A percentile compares a stretch with the other conserved stretches of the same genome.
phyloP scores from a whole-genome alignment of 2,113 vertebrate genomes.

The Mormyrus iriodes region DNA sequence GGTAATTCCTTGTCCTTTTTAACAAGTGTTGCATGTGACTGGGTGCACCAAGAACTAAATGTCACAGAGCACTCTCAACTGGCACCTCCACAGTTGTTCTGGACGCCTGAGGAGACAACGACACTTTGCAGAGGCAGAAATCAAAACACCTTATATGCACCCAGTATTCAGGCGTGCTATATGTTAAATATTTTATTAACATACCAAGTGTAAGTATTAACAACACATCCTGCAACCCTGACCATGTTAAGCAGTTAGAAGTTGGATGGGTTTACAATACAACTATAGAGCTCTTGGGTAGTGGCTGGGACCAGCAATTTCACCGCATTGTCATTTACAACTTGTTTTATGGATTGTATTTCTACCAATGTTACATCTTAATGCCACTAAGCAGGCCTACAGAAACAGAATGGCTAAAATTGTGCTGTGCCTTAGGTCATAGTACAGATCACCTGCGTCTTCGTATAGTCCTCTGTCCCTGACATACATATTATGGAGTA shows the following conservation, averaged over 20 bases:
- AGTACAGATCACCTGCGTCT: background rate
- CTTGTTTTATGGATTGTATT: background rate
- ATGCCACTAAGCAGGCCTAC: background rate
- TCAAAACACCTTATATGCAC: background rate
- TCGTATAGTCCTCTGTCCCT: background rate
- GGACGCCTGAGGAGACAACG: background rate
- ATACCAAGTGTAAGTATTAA: background rate
- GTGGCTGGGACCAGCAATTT: background rate
- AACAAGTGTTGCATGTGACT: background rate
- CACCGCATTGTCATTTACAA: background rate
- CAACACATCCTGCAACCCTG: background rate
- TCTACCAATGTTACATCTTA: background rate
- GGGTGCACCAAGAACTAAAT: background rate
- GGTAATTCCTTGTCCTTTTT: background rate
- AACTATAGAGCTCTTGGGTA: background rate
- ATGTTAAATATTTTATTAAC: conserved; percentile 8
- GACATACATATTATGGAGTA: background rate
- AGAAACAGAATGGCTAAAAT: background rate
- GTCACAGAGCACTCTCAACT: background rate
- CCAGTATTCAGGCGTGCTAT: background rate
- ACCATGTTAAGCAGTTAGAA: background rate
- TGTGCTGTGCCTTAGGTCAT: too few relatives aligned
- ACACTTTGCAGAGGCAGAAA: background rate
- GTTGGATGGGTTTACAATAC: background rate
- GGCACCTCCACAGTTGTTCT: background rate